Conservation (phyloP, 2,888 invertebrate genomes). For the Cylloceria caligata region DNA sequence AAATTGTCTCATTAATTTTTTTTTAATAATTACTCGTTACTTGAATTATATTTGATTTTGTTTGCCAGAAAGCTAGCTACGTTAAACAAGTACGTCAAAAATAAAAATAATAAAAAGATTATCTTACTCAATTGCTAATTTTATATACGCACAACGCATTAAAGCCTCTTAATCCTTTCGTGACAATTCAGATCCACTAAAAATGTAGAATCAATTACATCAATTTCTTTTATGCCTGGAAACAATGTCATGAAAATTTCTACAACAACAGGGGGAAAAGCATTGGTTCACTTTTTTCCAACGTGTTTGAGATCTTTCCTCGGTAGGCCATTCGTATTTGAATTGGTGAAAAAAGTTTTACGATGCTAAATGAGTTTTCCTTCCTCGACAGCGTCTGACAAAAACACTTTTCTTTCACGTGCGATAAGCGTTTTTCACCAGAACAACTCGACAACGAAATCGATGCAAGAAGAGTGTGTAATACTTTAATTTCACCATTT, state of each 20-base stretch:
- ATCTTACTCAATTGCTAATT: background rate
- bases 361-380: slow-evolving; percentile 12
- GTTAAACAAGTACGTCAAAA: too few species aligned
- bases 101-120: background rate
- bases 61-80: background rate
- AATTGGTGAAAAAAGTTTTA: background rate
- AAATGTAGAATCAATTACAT: slow-evolving; percentile 5
- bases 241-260: background rate
- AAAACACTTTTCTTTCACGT: background rate
- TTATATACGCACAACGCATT: background rate
- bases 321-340: background rate
- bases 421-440: background rate
- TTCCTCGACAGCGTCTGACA: background rate
- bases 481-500: slow-evolving; percentile 42
- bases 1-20: background rate
- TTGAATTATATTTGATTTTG: too few species aligned
- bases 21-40: background rate
- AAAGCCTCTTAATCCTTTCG: background rate
- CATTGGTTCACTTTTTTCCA: background rate
- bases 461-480: slow-evolving; percentile 40
- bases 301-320: background rate
- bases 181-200: background rate
- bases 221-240: background rate
- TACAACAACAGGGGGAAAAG: slow-evolving; percentile 7
- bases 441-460: slow-evolving; percentile 19